These are phyloP conservation scores for Pachypsylla venusta DNA, from an alignment of 1,140 invertebrate genomes.

Conservation along the genomic window DNA sequence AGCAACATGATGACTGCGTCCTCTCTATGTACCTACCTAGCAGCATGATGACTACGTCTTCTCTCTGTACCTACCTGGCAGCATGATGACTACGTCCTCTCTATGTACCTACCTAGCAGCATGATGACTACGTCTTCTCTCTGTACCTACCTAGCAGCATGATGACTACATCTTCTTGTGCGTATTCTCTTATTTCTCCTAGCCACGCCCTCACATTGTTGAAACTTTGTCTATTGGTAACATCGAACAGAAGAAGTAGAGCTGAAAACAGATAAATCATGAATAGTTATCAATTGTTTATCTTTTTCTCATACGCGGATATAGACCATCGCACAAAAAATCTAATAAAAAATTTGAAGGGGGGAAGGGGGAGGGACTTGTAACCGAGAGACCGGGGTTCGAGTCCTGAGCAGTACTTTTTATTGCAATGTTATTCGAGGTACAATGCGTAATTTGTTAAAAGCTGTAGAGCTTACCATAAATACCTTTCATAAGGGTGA, in stretches of 20 bases:
- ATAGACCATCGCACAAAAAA: not conserved
- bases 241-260: constrained; percentile 76
- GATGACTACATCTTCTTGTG: constrained; percentile 73
- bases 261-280: constrained; percentile 40
- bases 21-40: no score
- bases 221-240: constrained; percentile 76
- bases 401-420: no score
- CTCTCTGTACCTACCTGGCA: no score
- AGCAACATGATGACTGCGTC: no score
- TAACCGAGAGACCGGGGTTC: no score
- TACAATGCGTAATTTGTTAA: not conserved
- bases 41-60: constrained; percentile 76
- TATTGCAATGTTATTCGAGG: not conserved
- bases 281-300: no score
- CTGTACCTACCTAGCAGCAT: constrained; percentile 64
- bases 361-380: no score
- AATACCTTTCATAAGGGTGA: no score
- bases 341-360: not conserved
- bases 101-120: constrained; percentile 43
- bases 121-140: no score
- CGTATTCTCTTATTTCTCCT: constrained; percentile 69
- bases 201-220: constrained; percentile 81
- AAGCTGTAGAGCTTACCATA: no score
- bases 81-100: not conserved
- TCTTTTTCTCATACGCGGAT: no score